Conservation (phyloP, 2,113 vertebrate genomes). For the Hemibagrus wyckioides region DNA sequence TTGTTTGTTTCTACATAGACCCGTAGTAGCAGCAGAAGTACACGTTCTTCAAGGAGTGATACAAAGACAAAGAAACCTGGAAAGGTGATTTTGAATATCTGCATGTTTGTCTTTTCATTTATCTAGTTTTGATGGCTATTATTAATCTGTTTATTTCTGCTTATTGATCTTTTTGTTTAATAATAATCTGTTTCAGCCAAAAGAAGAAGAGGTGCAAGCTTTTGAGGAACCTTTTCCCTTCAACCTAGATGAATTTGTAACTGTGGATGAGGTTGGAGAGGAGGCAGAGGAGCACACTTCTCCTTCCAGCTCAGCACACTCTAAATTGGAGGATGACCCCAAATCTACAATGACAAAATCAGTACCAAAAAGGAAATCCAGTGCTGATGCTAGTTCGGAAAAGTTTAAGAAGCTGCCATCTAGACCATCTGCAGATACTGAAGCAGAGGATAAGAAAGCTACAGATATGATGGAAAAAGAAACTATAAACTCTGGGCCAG, state of each 20-base stretch:
- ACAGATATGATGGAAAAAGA: neutral
- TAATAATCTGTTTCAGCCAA: conserved; percentile 25
- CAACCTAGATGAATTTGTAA: conserved; percentile 86
- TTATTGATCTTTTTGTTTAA: too few species aligned
- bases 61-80: conserved; percentile 30
- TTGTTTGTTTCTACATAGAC: conserved; percentile 42
- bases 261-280: conserved; percentile 84
- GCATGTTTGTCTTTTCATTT: neutral
- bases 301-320: conserved; percentile 31
- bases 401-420: conserved; percentile 17
- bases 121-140: neutral
- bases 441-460: conserved; percentile 6
- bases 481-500: neutral
- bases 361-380: neutral
- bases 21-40: conserved; percentile 37
- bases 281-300: conserved; percentile 56
- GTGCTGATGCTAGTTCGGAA: neutral
- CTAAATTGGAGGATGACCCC: conserved; percentile 56
- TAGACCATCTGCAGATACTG: conserved; percentile 44
- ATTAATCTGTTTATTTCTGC: too few species aligned
- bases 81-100: conserved; percentile 35
- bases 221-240: conserved; percentile 60
- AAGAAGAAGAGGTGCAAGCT: neutral
- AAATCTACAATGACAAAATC: neutral
- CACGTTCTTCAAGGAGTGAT: conserved; percentile 40